Evolutionary conservation across 2,797 vertebrate species (phyloP).

Genomic region (Lindbergichthys nudifrons): DNA sequence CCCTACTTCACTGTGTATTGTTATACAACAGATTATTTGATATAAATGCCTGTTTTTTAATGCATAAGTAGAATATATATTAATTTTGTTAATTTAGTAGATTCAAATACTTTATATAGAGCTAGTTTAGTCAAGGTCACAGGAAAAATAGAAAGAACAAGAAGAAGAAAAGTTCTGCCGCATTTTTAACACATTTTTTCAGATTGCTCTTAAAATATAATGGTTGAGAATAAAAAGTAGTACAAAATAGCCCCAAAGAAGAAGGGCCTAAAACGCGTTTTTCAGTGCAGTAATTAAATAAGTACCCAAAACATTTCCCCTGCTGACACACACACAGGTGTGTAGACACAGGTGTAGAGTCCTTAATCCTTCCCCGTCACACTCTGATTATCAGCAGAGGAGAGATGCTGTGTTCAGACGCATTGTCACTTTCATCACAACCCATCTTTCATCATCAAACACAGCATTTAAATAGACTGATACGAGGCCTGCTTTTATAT

Average conservation of each 20-base stretch:
- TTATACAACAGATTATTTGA: neutral
- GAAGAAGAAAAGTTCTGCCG: neutral
- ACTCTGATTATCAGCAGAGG: slow-evolving; percentile 64
- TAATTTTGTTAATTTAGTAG: too few relatives aligned
- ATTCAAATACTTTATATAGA: neutral
- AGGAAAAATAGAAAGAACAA: neutral
- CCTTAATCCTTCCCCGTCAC: slow-evolving; percentile 53
- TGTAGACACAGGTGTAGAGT: slow-evolving; percentile 50
- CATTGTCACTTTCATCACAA: slow-evolving; percentile 71
- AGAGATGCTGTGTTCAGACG: slow-evolving; percentile 52
- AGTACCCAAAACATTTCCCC: neutral
- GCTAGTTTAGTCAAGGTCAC: neutral
- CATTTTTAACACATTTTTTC: neutral
- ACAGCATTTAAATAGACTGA: slow-evolving; percentile 67
- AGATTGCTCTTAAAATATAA: neutral
- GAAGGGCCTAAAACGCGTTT: neutral
- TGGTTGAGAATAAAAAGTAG: too few relatives aligned
- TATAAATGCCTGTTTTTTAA: neutral
- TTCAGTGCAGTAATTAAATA: neutral
- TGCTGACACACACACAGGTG: neutral
- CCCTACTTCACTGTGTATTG: neutral
- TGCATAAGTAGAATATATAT: neutral
- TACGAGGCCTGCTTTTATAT: slow-evolving; percentile 53
- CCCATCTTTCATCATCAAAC: slow-evolving; percentile 81
- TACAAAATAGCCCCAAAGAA: neutral